Percentiles rank a stretch among this genome's conserved stretches.
These are phyloP conservation scores for Chrysoperla carnea DNA, from an alignment of 1,140 invertebrate species.

Conservation along the genomic window DNA sequence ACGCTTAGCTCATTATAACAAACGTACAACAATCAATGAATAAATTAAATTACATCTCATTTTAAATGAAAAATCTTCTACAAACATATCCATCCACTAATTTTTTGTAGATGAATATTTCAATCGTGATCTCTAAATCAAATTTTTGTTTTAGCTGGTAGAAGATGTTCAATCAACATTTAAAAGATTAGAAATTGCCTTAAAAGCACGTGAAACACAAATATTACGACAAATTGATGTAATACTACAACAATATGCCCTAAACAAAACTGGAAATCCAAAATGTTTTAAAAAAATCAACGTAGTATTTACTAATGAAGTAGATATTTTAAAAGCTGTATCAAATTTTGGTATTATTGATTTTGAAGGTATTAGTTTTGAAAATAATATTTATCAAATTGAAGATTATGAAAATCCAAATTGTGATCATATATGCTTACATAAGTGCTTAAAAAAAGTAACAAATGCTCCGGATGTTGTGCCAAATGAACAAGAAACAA, in stretches of 20 bases:
- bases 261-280: not conserved
- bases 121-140: not conserved
- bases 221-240: conserved; percentile 8
- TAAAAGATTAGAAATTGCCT: conserved; percentile 6
- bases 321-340: not conserved
- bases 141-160: not conserved
- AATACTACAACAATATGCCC: conserved; percentile 7
- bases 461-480: not conserved
- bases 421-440: not conserved
- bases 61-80: too few species aligned
- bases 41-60: too few species aligned
- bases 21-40: too few species aligned
- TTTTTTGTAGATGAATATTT: too few species aligned
- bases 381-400: not conserved
- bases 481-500: not conserved
- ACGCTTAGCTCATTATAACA: too few species aligned
- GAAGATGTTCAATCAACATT: conserved; percentile 1
- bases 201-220: conserved; percentile 4
- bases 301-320: not conserved
- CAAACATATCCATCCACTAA: too few species aligned
- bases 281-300: not conserved
- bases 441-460: conserved; percentile 1
- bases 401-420: conserved; percentile 1
- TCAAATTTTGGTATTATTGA: not conserved
- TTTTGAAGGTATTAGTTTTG: not conserved